Evolutionary conservation across 2,888 invertebrate genomes (phyloP), one percentile per base, ranked within the genome.

Genomic region (Iphiclides podalirius): DNA sequence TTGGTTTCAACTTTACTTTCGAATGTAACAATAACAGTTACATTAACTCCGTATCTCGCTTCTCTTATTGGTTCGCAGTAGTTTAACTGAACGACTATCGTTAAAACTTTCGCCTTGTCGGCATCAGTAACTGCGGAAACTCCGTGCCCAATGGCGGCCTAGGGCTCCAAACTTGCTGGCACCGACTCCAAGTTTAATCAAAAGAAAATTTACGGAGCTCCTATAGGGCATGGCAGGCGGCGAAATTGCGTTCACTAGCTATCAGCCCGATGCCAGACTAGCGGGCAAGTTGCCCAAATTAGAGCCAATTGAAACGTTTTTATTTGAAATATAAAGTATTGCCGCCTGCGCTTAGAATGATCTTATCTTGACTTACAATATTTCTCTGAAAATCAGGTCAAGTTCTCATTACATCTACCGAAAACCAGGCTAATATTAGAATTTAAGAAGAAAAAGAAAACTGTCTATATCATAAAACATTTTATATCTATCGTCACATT

Each of bases 141-240:
- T 16, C n/a, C n/a, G n/a, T n/a, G n/a, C n/a, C n/a, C n/a, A n/a
- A n/a, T n/a, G n/a, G n/a, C n/a, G n/a, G 17, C 14, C 14, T 28
- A 16, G n/a, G 28, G 17, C 11, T 42, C 35, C 42, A 36, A 38
- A 51, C 23, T 37, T 47, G 47, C 45, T 52, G 44, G 50, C 47
- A 36, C 45, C 47, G 44, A 31, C 37, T 49, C 42, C 43, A 52
- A 56, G 58, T 58, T 55, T 52, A 59, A 60, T 63, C 58, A 60
- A 54, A 58, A 59, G 54, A 60, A 58, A 60, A 59, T 56, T 53
- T 58, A 60, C 58, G 57, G 56, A 58, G 61, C 57, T 57, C 55
- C 49, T 53, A 47, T 43, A 54, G 52, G 51, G n/a, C n/a, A 48
- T 23, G 38, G 28, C 1, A 16, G n/a, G 59, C 51, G 57, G 53